Evolutionary conservation across 2,888 invertebrate species (phyloP).

Genomic region (Limnephilus rhombicus): DNA sequence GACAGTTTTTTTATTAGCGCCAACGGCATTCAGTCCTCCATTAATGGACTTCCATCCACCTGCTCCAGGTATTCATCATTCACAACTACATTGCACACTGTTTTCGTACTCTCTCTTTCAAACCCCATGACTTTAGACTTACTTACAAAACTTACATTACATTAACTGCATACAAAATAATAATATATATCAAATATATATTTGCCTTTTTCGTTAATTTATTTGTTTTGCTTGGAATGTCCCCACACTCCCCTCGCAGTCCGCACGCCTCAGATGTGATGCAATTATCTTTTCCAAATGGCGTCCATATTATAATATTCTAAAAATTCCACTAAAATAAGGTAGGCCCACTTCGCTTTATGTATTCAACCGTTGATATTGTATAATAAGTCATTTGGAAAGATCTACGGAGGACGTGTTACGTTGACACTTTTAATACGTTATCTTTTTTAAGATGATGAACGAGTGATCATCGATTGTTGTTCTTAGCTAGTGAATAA

Average conservation of each 20-base stretch:
- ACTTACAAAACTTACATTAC: too few species aligned
- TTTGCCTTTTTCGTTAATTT: neutral
- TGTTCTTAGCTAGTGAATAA: too few species aligned
- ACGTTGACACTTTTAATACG: neutral
- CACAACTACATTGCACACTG: too few species aligned
- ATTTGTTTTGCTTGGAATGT: neutral
- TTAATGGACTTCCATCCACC: too few species aligned
- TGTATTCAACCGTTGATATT: neutral
- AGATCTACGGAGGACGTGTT: neutral
- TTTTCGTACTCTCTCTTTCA: too few species aligned
- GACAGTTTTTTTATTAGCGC: too few species aligned
- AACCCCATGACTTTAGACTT: too few species aligned
- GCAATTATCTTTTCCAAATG: neutral
- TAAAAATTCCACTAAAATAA: constrained; percentile 1
- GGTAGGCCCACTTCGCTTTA: neutral
- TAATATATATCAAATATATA: too few species aligned
- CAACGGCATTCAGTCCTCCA: too few species aligned
- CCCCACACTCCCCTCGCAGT: neutral
- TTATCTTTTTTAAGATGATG: neutral
- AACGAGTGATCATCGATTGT: neutral
- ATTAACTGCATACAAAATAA: too few species aligned
- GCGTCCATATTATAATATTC: neutral
- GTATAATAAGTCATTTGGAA: neutral
- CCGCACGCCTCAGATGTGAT: neutral
- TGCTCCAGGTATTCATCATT: too few species aligned